Evolutionary conservation across 1,140 invertebrate genomes (phyloP).

Genomic region (Macrotrachela quadricornifera): DNA sequence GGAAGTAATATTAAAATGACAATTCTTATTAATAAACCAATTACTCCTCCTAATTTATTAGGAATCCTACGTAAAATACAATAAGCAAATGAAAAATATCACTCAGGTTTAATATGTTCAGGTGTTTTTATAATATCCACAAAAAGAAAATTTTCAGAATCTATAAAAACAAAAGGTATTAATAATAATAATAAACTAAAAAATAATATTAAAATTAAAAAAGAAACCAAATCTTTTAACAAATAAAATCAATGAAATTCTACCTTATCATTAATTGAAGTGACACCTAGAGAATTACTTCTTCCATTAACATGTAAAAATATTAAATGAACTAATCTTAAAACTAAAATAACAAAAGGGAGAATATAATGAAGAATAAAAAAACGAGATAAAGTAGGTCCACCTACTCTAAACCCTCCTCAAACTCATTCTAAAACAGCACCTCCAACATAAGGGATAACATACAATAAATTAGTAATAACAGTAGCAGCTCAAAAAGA

Average conservation of each 20-base stretch:
- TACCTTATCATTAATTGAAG: slow-evolving; percentile 40
- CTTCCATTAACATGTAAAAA: slow-evolving; percentile 40
- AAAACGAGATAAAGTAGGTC: slow-evolving; percentile 45
- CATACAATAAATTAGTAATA: slow-evolving; percentile 40
- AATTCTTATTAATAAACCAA: slow-evolving; percentile 41
- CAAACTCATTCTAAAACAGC: slow-evolving; percentile 41
- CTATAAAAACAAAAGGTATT: slow-evolving; percentile 38
- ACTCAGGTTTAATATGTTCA: slow-evolving; percentile 49
- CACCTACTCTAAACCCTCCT: slow-evolving; percentile 45
- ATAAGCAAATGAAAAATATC: slow-evolving; percentile 53
- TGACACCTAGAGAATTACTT: slow-evolving; percentile 38
- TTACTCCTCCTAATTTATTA: slow-evolving; percentile 48
- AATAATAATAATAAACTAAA: slow-evolving; percentile 23
- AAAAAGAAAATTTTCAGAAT: slow-evolving; percentile 45
- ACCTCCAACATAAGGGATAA: slow-evolving; percentile 13
- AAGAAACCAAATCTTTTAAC: slow-evolving; percentile 12
- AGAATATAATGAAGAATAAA: slow-evolving; percentile 47
- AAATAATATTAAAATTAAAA: slow-evolving; percentile 25
- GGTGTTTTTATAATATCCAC: slow-evolving; percentile 46
- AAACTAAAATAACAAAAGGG: slow-evolving; percentile 40
- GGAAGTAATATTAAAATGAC: slow-evolving; percentile 38
- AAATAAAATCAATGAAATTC: slow-evolving; percentile 34
- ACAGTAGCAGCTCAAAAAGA: slow-evolving; percentile 48
- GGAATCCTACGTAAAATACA: slow-evolving; percentile 48
- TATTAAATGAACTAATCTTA: slow-evolving; percentile 40